phyloP scores from a whole-genome alignment of 2,797 vertebrate genomes.

The Echiichthys vipera region DNA sequence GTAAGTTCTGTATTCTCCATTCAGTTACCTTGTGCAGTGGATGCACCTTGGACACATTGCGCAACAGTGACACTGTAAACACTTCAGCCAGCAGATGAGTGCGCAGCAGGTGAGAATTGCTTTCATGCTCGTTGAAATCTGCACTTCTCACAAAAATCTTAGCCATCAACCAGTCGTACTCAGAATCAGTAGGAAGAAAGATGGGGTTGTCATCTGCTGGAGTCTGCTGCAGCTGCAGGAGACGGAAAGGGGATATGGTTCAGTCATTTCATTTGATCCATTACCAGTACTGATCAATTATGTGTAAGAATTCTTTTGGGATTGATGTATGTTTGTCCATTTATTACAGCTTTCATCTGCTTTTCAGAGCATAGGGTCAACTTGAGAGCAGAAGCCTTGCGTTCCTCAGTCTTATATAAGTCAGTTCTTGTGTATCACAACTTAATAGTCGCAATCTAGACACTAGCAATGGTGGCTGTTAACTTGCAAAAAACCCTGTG shows the following conservation, averaged over 20 bases:
- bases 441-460: too few species aligned
- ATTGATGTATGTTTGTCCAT: too few species aligned
- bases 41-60: conserved; percentile 80
- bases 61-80: conserved; percentile 80
- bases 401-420: too few species aligned
- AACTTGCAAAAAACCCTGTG: too few species aligned
- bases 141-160: conserved; percentile 75
- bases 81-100: conserved; percentile 85
- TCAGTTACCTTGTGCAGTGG: conserved; percentile 76
- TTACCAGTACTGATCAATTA: background rate
- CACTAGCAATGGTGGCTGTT: too few species aligned
- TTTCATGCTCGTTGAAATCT: conserved; percentile 70
- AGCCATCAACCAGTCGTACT: conserved; percentile 75
- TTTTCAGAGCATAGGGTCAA: too few species aligned
- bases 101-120: conserved; percentile 74
- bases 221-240: conserved; percentile 76
- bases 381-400: too few species aligned
- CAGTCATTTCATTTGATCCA: background rate
- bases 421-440: too few species aligned
- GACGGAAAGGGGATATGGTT: background rate
- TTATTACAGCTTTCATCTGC: too few species aligned
- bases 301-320: background rate
- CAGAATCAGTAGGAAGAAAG: conserved; percentile 66
- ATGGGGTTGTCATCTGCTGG: conserved; percentile 72
- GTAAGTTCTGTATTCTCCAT: background rate